Evolutionary conservation across 64 coral and sea anemone species (phyloP).

Genomic region (Porites australiensis): DNA sequence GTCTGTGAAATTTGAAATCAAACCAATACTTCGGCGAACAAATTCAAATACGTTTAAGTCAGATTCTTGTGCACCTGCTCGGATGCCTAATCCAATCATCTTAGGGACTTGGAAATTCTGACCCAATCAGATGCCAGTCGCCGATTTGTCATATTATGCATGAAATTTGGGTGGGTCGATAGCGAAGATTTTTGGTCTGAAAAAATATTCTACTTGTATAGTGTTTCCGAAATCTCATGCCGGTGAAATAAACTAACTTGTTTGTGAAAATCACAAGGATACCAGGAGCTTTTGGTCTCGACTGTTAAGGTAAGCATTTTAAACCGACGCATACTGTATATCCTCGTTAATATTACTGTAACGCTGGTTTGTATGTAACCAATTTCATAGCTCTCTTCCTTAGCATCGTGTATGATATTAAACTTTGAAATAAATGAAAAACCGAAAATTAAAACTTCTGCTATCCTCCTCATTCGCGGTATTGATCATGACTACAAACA

Average conservation of each 20-base stretch:
- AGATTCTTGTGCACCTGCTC: not conserved
- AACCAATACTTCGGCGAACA: not conserved
- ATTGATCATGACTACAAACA: not conserved
- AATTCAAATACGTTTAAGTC: not conserved
- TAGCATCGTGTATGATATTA: too few relatives aligned
- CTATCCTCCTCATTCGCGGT: too few relatives aligned
- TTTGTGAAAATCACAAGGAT: too few relatives aligned
- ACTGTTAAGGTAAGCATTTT: not conserved
- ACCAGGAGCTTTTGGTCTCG: not conserved
- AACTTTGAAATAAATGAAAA: too few relatives aligned
- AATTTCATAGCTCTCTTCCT: too few relatives aligned
- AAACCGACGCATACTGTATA: too few relatives aligned
- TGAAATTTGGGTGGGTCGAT: slow-evolving; percentile 1
- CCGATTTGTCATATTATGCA: not conserved
- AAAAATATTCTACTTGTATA: not conserved
- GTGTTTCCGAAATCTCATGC: not conserved
- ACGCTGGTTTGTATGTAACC: too few relatives aligned
- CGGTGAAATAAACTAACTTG: not conserved
- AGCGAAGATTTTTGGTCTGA: not conserved
- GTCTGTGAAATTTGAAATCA: not conserved
- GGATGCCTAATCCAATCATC: not conserved
- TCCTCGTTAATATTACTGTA: too few relatives aligned
- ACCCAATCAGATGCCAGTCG: not conserved
- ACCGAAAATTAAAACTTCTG: too few relatives aligned
- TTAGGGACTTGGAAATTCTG: not conserved